Percentiles rank a stretch among this genome's conserved stretches.
Evolutionary conservation across 2,888 invertebrate species (phyloP).

Genomic region (Seladonia tumulorum): DNA sequence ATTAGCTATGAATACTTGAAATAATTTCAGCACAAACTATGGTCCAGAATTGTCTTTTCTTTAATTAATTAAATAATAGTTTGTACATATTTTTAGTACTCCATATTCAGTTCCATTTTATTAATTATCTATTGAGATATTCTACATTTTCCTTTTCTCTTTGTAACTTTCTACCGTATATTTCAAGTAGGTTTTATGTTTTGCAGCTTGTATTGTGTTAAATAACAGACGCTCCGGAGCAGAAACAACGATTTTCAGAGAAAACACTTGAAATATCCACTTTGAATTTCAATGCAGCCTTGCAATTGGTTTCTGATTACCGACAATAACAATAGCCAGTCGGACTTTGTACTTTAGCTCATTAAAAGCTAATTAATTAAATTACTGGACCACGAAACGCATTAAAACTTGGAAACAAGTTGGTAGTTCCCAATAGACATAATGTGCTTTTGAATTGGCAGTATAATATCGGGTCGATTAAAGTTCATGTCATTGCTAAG

Average conservation of each 20-base stretch:
- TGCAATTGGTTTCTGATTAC: neutral
- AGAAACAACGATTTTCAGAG: neutral
- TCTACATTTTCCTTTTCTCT: neutral
- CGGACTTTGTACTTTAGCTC: neutral
- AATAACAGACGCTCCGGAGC: too few relatives aligned
- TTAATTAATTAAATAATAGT: too few relatives aligned
- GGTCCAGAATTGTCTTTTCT: too few relatives aligned
- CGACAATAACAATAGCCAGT: neutral
- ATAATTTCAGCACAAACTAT: too few relatives aligned
- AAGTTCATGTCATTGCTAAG: neutral
- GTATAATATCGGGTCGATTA: neutral
- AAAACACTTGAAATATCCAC: neutral
- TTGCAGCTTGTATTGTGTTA: neutral
- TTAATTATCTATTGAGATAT: neutral
- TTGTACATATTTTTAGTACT: neutral
- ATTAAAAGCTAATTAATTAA: conserved; percentile 5
- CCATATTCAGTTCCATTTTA: neutral
- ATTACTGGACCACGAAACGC: neutral
- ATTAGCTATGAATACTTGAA: neutral
- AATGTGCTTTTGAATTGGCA: neutral
- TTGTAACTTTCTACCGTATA: neutral
- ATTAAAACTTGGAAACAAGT: conserved; percentile 6
- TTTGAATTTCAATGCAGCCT: neutral
- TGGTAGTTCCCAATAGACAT: neutral
- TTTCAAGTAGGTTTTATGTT: neutral